A percentile compares a stretch with the other conserved stretches of the same genome.
These are phyloP conservation scores for Manacus vitellinus DNA, from an alignment of 2,113 vertebrate species.

Conservation along the genomic window DNA sequence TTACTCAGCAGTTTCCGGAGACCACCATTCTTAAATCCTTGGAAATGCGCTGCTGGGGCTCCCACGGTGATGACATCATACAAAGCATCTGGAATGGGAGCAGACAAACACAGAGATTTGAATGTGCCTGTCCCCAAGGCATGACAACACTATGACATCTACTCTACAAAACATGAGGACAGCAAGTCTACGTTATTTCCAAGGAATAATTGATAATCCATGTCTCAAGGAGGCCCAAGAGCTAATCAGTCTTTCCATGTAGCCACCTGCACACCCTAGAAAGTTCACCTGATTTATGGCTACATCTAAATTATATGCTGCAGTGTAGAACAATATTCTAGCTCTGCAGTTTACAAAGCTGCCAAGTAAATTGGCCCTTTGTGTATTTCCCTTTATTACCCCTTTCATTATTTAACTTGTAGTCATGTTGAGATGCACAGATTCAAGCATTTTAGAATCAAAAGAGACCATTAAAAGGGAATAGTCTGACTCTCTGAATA, in stretches of 20 bases:
- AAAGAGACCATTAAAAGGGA: background rate
- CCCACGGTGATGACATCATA: slow-evolving; percentile 96
- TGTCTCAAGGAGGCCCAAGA: slow-evolving; percentile 29
- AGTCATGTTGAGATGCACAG: slow-evolving; percentile 51
- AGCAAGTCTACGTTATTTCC: background rate
- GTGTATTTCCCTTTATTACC: slow-evolving; percentile 67
- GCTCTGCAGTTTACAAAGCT: slow-evolving; percentile 62
- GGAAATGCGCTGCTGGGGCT: slow-evolving; percentile 93
- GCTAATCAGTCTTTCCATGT: slow-evolving; percentile 51
- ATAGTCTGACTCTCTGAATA: background rate
- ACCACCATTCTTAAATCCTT: slow-evolving; percentile 96
- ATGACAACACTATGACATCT: background rate
- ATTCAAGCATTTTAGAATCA: background rate
- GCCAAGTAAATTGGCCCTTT: slow-evolving; percentile 62
- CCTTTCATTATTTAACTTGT: slow-evolving; percentile 66
- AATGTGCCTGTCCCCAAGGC: background rate
- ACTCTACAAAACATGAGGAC: background rate
- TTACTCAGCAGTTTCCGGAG: slow-evolving; percentile 89
- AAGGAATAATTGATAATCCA: background rate
- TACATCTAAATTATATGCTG: slow-evolving; percentile 50
- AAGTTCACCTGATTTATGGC: slow-evolving; percentile 66
- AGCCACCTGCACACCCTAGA: slow-evolving; percentile 58
- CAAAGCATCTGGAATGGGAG: slow-evolving; percentile 82
- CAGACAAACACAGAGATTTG: slow-evolving; percentile 5
- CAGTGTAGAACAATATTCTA: slow-evolving; percentile 54